phyloP scores from a whole-genome alignment of 2,113 vertebrate species.

The Cheirogaleus medius region DNA sequence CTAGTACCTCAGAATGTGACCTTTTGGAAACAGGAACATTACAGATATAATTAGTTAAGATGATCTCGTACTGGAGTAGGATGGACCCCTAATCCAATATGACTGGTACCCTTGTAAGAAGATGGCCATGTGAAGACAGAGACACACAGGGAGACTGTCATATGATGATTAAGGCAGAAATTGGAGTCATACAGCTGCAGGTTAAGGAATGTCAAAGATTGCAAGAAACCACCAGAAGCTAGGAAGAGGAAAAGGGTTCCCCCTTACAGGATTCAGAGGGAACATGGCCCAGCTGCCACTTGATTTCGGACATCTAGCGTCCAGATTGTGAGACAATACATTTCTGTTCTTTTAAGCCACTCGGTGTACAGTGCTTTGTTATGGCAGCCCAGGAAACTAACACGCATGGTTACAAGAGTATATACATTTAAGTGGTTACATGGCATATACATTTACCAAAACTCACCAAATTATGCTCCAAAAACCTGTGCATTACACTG shows the following conservation, averaged over 20 bases:
- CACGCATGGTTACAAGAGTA: background rate
- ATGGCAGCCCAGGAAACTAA: background rate
- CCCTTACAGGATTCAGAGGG: background rate
- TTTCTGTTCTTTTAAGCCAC: background rate
- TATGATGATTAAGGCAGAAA: background rate
- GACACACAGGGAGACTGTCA: background rate
- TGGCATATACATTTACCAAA: background rate
- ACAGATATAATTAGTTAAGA: too few species aligned
- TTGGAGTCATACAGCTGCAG: background rate
- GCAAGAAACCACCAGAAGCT: background rate
- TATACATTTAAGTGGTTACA: background rate
- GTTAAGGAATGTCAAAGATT: background rate
- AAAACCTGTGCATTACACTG: background rate
- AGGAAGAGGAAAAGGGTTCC: background rate
- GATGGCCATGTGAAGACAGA: background rate
- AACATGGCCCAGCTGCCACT: background rate
- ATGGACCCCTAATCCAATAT: background rate
- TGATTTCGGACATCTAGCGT: background rate
- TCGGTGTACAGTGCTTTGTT: background rate
- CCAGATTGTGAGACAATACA: background rate
- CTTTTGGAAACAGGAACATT: too few species aligned
- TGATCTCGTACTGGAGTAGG: background rate
- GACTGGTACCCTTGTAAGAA: background rate
- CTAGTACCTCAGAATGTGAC: too few species aligned
- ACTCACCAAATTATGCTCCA: background rate